These are phyloP conservation scores for Myripristis jacobus DNA, from an alignment of 2,797 vertebrate genomes.

Conservation along the genomic window DNA sequence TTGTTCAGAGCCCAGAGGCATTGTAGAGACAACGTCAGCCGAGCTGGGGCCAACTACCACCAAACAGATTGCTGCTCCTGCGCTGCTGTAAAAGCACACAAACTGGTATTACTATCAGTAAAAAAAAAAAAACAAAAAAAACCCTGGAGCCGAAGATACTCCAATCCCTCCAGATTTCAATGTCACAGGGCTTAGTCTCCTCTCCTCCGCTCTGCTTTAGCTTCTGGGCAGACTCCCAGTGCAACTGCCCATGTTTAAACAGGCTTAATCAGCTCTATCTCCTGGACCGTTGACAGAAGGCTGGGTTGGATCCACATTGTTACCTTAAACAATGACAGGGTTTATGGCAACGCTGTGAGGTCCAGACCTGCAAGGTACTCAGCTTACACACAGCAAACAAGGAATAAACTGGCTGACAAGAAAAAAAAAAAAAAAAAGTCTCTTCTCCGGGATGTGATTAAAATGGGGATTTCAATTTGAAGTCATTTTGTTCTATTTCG, in stretches of 20 bases:
- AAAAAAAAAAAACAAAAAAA: no score
- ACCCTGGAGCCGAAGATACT: slow-evolving; percentile 57
- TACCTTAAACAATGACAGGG: slow-evolving; percentile 66
- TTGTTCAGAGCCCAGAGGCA: slow-evolving; percentile 57
- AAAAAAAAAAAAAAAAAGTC: no score
- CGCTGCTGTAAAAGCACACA: slow-evolving; percentile 24
- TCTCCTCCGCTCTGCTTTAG: slow-evolving; percentile 28
- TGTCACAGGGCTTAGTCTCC: slow-evolving; percentile 44
- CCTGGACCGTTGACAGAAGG: slow-evolving; percentile 54
- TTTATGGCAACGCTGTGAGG: slow-evolving; percentile 49
- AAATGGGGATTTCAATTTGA: slow-evolving; percentile 27
- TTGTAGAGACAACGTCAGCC: slow-evolving; percentile 63
- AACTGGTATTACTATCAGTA: slow-evolving; percentile 47
- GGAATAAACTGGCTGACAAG: slow-evolving; percentile 47
- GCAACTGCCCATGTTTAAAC: slow-evolving; percentile 65
- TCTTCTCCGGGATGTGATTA: neutral
- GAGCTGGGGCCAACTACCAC: slow-evolving; percentile 28
- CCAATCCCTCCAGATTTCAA: slow-evolving; percentile 67
- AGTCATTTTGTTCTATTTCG: slow-evolving; percentile 10
- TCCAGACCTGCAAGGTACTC: slow-evolving; percentile 68
- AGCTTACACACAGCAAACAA: slow-evolving; percentile 67
- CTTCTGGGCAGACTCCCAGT: slow-evolving; percentile 4
- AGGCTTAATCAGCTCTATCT: slow-evolving; percentile 73
- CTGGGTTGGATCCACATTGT: slow-evolving; percentile 66
- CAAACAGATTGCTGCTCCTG: slow-evolving; percentile 45